Conservation (phyloP, 2,113 vertebrate genomes). For the Gadus macrocephalus region DNA sequence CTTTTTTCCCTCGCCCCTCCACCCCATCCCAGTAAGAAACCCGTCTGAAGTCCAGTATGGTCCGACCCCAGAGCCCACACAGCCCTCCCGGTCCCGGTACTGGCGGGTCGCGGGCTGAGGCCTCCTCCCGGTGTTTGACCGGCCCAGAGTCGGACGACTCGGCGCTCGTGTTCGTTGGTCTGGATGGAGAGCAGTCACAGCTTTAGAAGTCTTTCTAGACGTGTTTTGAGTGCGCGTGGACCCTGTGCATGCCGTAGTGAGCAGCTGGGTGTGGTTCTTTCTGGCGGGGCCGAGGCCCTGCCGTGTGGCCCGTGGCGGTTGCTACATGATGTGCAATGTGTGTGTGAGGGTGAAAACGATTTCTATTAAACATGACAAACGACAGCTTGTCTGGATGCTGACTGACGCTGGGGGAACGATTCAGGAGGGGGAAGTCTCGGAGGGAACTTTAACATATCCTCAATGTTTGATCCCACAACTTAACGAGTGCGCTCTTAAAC, state of each 20-base stretch:
- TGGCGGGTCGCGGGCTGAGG: too few relatives aligned
- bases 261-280: constrained; percentile 23
- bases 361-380: constrained; percentile 61
- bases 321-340: constrained; percentile 59
- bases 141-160: background rate
- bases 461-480: too few relatives aligned
- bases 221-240: constrained; percentile 56
- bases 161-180: background rate
- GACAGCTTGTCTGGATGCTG: constrained; percentile 47
- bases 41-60: too few relatives aligned
- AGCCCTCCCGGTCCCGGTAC: too few relatives aligned
- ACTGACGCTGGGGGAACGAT: constrained; percentile 18
- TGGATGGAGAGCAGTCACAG: background rate
- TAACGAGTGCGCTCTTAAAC: too few relatives aligned
- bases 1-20: too few relatives aligned
- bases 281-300: constrained; percentile 38
- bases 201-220: constrained; percentile 48
- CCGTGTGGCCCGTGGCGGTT: constrained; percentile 53
- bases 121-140: background rate
- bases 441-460: too few relatives aligned
- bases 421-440: background rate
- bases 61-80: too few relatives aligned
- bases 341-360: constrained; percentile 64
- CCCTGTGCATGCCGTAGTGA: constrained; percentile 54
- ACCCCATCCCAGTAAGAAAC: too few relatives aligned